Conservation (phyloP, 2,888 invertebrate genomes). For the Hydraecia micacea region DNA sequence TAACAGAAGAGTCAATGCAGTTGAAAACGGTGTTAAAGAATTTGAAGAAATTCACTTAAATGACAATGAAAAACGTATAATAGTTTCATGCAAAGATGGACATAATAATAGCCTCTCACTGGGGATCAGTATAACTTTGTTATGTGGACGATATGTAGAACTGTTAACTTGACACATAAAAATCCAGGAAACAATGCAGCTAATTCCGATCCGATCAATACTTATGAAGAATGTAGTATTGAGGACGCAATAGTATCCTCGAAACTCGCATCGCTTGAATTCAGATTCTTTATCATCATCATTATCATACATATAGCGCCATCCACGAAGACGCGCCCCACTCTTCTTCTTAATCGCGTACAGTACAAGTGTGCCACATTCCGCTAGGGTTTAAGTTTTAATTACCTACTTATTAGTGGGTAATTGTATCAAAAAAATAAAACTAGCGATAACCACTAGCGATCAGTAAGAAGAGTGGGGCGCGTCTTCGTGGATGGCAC, state of each 20-base stretch:
- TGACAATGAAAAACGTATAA: background rate
- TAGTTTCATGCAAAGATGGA: background rate
- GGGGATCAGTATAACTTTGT: constrained; percentile 24
- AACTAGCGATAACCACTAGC: no score
- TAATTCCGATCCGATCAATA: no score
- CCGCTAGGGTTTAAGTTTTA: no score
- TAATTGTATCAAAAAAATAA: no score
- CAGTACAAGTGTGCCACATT: no score
- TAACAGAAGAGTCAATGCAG: constrained; percentile 7
- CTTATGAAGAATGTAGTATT: background rate
- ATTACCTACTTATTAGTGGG: no score
- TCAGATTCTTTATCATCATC: no score
- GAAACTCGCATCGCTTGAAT: background rate
- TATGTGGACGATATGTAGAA: constrained; percentile 3
- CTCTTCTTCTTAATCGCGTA: no score
- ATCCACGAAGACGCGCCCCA: no score
- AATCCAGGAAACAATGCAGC: background rate
- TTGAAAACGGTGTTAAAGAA: background rate
- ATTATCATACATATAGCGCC: no score
- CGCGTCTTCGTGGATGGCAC: no score
- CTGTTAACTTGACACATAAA: background rate
- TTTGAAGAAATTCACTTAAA: background rate
- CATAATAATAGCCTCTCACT: constrained; percentile 64
- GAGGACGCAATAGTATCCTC: background rate
- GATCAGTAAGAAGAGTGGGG: no score